phyloP scores from a whole-genome alignment of 2,797 vertebrate species.

The Tenualosa thibaudeaui region DNA sequence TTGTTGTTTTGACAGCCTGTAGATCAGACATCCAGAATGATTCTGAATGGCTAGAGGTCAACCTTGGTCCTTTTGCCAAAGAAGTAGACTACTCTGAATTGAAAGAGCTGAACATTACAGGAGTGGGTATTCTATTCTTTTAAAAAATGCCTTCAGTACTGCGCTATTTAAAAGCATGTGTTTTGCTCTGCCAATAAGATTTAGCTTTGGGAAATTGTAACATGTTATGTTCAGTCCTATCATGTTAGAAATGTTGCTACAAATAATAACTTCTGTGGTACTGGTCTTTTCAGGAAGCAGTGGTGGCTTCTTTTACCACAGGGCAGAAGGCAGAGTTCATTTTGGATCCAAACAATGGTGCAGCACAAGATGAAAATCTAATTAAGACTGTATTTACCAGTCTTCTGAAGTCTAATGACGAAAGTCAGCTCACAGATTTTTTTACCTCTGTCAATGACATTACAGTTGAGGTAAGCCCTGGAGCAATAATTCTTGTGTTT shows the following conservation, averaged over 20 bases:
- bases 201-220: too few species aligned
- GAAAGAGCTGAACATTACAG: constrained; percentile 52
- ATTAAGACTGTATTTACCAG: neutral
- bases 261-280: neutral
- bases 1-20: too few species aligned
- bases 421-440: neutral
- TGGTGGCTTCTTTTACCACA: neutral
- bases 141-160: too few species aligned
- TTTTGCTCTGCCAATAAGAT: too few species aligned
- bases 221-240: too few species aligned
- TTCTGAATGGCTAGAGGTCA: neutral
- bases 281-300: neutral
- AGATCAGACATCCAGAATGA: neutral
- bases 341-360: neutral
- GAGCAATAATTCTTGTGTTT: too few species aligned
- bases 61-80: too few species aligned
- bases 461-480: neutral
- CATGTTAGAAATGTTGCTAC: neutral
- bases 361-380: neutral
- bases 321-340: constrained; percentile 5
- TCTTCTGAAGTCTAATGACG: neutral
- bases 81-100: constrained; percentile 22
- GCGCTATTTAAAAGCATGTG: too few species aligned
- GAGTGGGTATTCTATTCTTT: constrained; percentile 31
- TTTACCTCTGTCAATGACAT: neutral